These are phyloP conservation scores for Xenopus borealis DNA, from an alignment of 2,113 vertebrate species.

Conservation along the genomic window DNA sequence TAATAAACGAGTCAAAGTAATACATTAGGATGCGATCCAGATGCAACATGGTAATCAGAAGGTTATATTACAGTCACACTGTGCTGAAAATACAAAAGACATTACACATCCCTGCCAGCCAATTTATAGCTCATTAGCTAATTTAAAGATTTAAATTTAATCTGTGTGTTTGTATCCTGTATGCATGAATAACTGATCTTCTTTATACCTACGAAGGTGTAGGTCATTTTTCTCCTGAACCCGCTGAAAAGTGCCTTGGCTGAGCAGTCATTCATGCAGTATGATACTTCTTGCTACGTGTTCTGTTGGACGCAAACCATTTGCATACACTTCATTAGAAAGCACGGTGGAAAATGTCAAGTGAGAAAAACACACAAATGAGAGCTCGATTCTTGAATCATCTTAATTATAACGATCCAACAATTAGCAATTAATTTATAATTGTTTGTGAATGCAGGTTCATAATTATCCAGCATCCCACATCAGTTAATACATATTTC, in stretches of 20 bases:
- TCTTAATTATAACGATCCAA: background rate
- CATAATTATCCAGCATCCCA: constrained; percentile 28
- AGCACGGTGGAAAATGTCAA: constrained; percentile 11
- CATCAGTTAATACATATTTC: constrained; percentile 21
- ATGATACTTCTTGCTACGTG: background rate
- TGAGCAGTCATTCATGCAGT: constrained; percentile 14
- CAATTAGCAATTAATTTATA: constrained; percentile 39
- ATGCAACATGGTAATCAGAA: no score
- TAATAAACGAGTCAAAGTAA: no score
- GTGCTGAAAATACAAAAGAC: background rate
- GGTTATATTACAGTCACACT: no score
- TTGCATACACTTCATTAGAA: constrained; percentile 16
- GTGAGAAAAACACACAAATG: constrained; percentile 14
- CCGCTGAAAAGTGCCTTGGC: constrained; percentile 18
- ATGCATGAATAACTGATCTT: constrained; percentile 26
- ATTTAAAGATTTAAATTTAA: no score
- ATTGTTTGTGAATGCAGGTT: constrained; percentile 24
- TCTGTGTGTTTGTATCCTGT: background rate
- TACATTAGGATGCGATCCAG: no score
- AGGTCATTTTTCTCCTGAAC: constrained; percentile 26
- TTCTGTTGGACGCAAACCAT: background rate
- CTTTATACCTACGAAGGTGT: constrained; percentile 8
- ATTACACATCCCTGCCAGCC: background rate
- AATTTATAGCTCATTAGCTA: background rate
- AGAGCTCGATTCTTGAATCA: constrained; percentile 20